phyloP scores from a whole-genome alignment of 2,113 vertebrate genomes.

The Phalacrocorax aristotelis region DNA sequence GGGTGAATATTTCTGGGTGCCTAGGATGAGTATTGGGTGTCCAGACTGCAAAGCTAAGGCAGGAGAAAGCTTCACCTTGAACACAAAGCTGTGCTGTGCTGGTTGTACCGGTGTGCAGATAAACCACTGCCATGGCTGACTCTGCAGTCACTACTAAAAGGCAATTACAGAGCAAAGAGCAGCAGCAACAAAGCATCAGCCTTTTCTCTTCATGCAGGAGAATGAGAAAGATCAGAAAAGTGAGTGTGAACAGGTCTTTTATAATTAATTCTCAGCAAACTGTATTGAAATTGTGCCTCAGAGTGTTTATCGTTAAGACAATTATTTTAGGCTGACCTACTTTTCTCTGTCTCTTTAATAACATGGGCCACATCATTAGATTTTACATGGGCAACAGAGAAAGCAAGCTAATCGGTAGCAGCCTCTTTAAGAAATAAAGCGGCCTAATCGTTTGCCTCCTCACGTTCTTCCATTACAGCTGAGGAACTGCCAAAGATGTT shows the following conservation, averaged over 20 bases:
- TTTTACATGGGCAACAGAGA: not conserved
- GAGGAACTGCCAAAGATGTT: conserved; percentile 75
- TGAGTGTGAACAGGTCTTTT: not conserved
- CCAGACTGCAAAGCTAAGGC: not conserved
- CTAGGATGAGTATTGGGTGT: not conserved
- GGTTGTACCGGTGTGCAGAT: not conserved
- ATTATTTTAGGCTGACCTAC: conserved; percentile 65
- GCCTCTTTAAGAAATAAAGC: conserved; percentile 53
- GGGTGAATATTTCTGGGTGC: not conserved
- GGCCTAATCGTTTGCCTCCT: conserved; percentile 72
- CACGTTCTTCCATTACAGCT: conserved; percentile 74
- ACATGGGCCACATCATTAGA: conserved; percentile 30
- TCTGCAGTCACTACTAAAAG: not conserved
- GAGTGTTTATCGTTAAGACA: conserved; percentile 51
- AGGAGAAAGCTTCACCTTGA: not conserved
- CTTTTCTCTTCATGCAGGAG: not conserved
- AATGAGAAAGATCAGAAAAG: not conserved
- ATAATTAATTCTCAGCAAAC: conserved; percentile 27
- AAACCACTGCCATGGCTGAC: not conserved
- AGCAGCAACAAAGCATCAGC: not conserved
- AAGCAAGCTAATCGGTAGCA: conserved; percentile 58
- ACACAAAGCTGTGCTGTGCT: fast-evolving
- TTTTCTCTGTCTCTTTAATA: conserved; percentile 52
- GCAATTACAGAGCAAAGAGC: not conserved
- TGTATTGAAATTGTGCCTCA: not conserved